Base-by-base conservation (phyloP, 2,888 invertebrate species). In the Protophormia terraenovae region DNA sequence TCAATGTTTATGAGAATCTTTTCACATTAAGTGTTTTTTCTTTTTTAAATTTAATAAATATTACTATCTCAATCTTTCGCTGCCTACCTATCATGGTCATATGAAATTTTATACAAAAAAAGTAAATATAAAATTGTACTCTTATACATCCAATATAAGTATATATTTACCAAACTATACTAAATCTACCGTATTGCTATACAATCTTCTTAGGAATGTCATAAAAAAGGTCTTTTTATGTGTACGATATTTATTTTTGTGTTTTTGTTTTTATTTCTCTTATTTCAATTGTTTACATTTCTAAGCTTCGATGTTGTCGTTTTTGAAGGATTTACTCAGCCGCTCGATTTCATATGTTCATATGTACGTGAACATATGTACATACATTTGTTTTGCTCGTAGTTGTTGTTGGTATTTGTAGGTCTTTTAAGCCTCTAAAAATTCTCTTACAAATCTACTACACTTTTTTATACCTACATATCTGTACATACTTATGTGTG, bases 241-340 rank as follows among this genome's bases (percentile, higher is more conserved):
- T 38, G 24, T 38, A 27, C 10, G 29, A 41, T 41, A 32, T 55
- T 32, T 66, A 32, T n/a, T 67, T 6, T 67, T 76, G 38, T 29
- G 24, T 35, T 77, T 41, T 50, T 47, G 5, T 77, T 29, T 45
- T 58, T 14, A 14, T 55, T 77, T 60, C 10, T 55, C 50, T 69
- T 35, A 58, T 62, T 62, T 50, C 53, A 62, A 71, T 71, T 62
- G 53, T 71, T 79, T 79, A 79, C 71, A 71, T 71, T 62, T 62
- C 41, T 71, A 64, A 79, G 62, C 71, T 27, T 41, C 29, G n/a
- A 53, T 41, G 29, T 67, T 77, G 41, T 32, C 58, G 27, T 19
- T 16, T 10, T 27, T 71, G 62, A 79, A 53, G 79, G 62, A 64
- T 38, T 71, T 71, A 71, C 22, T 35, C 38, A 27, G 16, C 41